Evolutionary conservation across 2,888 invertebrate genomes (phyloP).

Genomic region (Abscondita cerata): DNA sequence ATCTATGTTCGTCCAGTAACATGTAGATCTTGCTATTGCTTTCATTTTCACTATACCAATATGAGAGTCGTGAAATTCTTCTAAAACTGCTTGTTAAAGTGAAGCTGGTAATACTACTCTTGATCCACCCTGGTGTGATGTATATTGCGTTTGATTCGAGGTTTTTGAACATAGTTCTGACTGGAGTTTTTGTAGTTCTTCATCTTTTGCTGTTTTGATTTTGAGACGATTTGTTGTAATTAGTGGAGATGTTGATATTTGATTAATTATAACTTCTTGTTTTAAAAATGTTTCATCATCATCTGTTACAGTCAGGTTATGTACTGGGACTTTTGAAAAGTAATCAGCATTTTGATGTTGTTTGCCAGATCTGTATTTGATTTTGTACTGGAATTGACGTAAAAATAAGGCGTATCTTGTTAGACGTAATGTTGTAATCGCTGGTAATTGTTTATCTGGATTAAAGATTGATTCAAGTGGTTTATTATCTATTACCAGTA

Average conservation of each 20-base stretch:
- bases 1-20: constrained; percentile 23
- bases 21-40: neutral
- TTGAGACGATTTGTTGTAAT: neutral
- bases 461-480: constrained; percentile 28
- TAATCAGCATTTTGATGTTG: constrained; percentile 18
- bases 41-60: constrained; percentile 31
- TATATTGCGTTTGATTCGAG: neutral
- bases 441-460: constrained; percentile 12
- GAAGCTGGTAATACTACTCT: constrained; percentile 30
- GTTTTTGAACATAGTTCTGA: neutral
- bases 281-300: neutral
- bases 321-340: constrained; percentile 19
- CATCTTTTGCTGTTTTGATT: constrained; percentile 8
- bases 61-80: constrained; percentile 39
- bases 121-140: neutral
- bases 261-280: neutral
- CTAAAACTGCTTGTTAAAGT: constrained; percentile 30
- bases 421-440: constrained; percentile 1
- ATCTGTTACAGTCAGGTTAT: neutral
- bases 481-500: constrained; percentile 19
- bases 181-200: neutral
- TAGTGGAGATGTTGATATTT: constrained; percentile 1
- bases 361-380: neutral
- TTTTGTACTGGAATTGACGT: constrained; percentile 19
- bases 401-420: constrained; percentile 12